Evolutionary conservation across 1,140 invertebrate genomes (phyloP).

Genomic region (Himalopsyche phryganea): DNA sequence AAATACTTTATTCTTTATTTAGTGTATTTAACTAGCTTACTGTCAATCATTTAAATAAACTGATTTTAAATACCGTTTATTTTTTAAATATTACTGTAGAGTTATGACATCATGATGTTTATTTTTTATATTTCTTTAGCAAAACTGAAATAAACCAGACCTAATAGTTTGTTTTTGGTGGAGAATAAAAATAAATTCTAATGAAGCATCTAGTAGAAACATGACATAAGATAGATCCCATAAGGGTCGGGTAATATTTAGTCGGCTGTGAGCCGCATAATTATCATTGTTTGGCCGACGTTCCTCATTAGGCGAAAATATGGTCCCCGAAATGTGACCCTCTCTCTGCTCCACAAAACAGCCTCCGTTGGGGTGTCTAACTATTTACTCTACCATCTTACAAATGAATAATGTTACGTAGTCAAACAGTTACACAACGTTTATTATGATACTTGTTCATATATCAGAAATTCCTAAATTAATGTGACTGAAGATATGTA

Average conservation of each 20-base stretch:
- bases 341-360: neutral
- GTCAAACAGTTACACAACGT: neutral
- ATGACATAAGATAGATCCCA: neutral
- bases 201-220: neutral
- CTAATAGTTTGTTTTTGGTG: too few relatives aligned
- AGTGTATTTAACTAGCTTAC: too few relatives aligned
- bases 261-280: slow-evolving; percentile 17
- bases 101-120: too few relatives aligned
- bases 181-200: neutral
- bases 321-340: slow-evolving; percentile 16
- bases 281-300: slow-evolving; percentile 27
- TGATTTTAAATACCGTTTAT: too few relatives aligned
- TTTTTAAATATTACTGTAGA: too few relatives aligned
- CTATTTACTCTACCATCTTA: slow-evolving; percentile 8
- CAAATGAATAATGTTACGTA: slow-evolving; percentile 4
- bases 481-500: too few relatives aligned
- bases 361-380: neutral
- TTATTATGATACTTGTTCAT: neutral
- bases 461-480: neutral
- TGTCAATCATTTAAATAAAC: too few relatives aligned
- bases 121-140: too few relatives aligned
- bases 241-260: slow-evolving; percentile 6
- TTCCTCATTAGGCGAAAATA: slow-evolving; percentile 17
- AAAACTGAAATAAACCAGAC: too few relatives aligned
- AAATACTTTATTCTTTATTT: too few relatives aligned